Base-by-base conservation (phyloP, 2,113 vertebrate species). In the Galeopterus variegatus region DNA sequence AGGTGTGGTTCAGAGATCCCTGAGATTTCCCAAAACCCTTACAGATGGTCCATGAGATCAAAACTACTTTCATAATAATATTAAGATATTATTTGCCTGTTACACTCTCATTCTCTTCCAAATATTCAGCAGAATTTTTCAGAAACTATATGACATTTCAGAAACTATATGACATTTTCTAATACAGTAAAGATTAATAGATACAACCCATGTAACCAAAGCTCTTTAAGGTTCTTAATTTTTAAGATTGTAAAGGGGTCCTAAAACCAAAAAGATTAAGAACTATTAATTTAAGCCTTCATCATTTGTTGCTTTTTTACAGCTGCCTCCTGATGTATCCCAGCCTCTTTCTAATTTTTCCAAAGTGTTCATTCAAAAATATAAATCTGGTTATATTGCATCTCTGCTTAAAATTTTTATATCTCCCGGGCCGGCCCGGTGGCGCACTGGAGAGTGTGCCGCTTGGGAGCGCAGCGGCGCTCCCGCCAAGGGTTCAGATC, bases 11-110 rank as follows among this genome's bases (percentile, higher is more conserved):
- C 33, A 92, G 76, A 85, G 72, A 45, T 54, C 28, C 13, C 14
- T 58, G 4, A 11, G 33, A 5, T 24, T 24, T 7, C 50, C 19
- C 8, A 67, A 64, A 33, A 84, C 12, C n/a, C 8, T 84, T 96
- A 76, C 7, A 54, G 60, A 85, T 14, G 36, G 17, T 73, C 80
- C 45, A 73, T 70, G 24, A 88, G 28, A 67, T 94, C 50, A 67
- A 88, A 92, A 89, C 6, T 2, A 91, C 56, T 95, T 81, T 93
- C 17, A 60, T 77, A 69, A 58, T 82, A 82, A 69, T 90, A 70
- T n/a, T 70, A 89, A 67, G 2, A 56, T 87, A 82, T 24, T 31
- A 85, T 86, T 91, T 77, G 10, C 21, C 4, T 52, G 7, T 83
- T 54, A 58, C 18, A 67, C 1, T 88, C 28, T 93, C 21, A 77